Base-by-base conservation (phyloP, 2,888 invertebrate genomes). In the Ochropacha duplaris region DNA sequence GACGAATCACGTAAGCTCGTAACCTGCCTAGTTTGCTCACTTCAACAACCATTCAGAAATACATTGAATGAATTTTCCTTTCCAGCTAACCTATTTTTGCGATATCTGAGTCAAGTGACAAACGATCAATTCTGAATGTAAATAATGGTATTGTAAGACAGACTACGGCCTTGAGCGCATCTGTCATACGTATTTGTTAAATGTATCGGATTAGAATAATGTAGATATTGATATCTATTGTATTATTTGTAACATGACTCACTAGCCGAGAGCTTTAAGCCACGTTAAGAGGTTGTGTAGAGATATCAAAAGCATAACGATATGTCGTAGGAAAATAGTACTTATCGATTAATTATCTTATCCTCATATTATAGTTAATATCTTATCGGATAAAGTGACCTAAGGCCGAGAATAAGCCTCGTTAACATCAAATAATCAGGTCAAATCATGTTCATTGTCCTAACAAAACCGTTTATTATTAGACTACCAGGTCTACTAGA, bases 1-100 rank as follows among this genome's bases (percentile, higher is more conserved):
- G 80, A 83, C 74, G 76, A 77, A 81, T 80, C 78, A 73, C 69
- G 70, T 69, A 62, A 68, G 66, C 57, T 57, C 58, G 49, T 66
- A 68, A 64, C 69, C 62, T 58, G 61, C 68, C 64, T 64, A 68
- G 68, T 74, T 44, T 61, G 58, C 52, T 31, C 54, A 61, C 65
- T 68, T 66, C 57, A 55, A 59, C 59, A 64, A 66, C 65, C 54
- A 64, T 59, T 57, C 56, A 9, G 54, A 16, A 51, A 51, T 51
- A 51, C 16, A 34, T 52, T 31, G 52, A 19, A 31, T 12, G 52
- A 52, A 52, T 22, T 52, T 31, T 31, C 52, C 22, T 22, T 51
- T 51, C 19, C 28, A 6, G 22, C 31, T 22, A 34, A 52, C 31
- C 31, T 52, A 19, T 52, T 52, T 52, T 52, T n/a, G 19, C 51